Conservation (phyloP, 2,113 vertebrate genomes). For the Sarotherodon lohbergeri region DNA sequence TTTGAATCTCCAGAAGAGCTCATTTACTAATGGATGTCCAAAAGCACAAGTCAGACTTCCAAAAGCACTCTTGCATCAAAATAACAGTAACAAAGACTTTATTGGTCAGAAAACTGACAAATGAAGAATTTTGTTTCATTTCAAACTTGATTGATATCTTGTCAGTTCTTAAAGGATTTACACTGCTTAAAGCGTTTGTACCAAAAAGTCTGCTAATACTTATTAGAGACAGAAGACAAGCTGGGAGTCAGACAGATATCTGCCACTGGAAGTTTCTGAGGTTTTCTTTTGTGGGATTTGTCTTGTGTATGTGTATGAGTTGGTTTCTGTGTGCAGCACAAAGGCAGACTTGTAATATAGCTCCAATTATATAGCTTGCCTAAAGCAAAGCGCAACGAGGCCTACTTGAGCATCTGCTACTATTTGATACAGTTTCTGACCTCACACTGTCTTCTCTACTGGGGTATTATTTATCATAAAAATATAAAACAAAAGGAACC, state of each 20-base stretch:
- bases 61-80: not conserved
- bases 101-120: not conserved
- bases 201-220: constrained; percentile 9
- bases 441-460: constrained; percentile 23
- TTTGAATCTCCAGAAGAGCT: not conserved
- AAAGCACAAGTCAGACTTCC: constrained; percentile 4
- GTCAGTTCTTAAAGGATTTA: constrained; percentile 27
- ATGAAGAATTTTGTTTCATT: not conserved
- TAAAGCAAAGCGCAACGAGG: constrained; percentile 47
- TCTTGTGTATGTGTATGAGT: not conserved
- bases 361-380: constrained; percentile 56
- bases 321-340: not conserved
- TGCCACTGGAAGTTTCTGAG: not conserved
- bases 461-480: constrained; percentile 36
- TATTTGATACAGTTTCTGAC: constrained; percentile 44
- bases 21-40: not conserved
- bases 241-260: not conserved
- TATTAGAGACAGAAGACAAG: constrained; percentile 9
- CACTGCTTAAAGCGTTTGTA: not conserved
- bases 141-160: constrained; percentile 5
- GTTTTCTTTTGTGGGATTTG: not conserved
- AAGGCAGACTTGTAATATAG: constrained; percentile 29
- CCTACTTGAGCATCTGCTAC: constrained; percentile 54
- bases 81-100: not conserved
- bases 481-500: not conserved